A percentile compares a stretch with the other conserved stretches of the same genome.
phyloP scores from a whole-genome alignment of 1,140 invertebrate genomes.

The Lucilia sericata region DNA sequence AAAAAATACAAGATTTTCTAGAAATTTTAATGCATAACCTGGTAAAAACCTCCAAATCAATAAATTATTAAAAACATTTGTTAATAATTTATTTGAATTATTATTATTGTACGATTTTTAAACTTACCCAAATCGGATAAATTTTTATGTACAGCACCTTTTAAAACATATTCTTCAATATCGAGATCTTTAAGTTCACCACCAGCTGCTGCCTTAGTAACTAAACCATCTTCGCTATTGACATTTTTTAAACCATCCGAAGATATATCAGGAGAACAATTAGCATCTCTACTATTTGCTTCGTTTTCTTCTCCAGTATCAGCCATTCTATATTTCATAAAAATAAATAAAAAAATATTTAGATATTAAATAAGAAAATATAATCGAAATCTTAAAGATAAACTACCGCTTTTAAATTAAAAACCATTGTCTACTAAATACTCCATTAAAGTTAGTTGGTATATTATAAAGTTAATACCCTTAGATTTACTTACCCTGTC shows the following conservation, averaged over 20 bases:
- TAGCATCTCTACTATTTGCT: conserved; percentile 59
- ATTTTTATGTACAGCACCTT: conserved; percentile 75
- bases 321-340: conserved; percentile 32
- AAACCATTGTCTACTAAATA: too few relatives aligned
- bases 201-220: conserved; percentile 46
- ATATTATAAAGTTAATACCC: too few relatives aligned
- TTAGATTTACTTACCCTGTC: conserved; percentile 48
- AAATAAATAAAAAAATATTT: neutral
- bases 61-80: too few relatives aligned
- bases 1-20: too few relatives aligned
- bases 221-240: conserved; percentile 69
- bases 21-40: too few relatives aligned
- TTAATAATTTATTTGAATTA: too few relatives aligned
- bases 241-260: conserved; percentile 67
- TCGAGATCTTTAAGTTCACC: conserved; percentile 69
- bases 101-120: neutral
- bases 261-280: conserved; percentile 65
- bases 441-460: too few relatives aligned
- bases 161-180: conserved; percentile 75
- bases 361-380: too few relatives aligned
- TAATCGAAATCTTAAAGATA: too few relatives aligned
- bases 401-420: too few relatives aligned
- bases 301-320: conserved; percentile 63
- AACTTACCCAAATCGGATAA: conserved; percentile 67
- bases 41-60: too few relatives aligned